Conservation (phyloP, 2,797 vertebrate genomes). For the Tokudaia muenninki region DNA sequence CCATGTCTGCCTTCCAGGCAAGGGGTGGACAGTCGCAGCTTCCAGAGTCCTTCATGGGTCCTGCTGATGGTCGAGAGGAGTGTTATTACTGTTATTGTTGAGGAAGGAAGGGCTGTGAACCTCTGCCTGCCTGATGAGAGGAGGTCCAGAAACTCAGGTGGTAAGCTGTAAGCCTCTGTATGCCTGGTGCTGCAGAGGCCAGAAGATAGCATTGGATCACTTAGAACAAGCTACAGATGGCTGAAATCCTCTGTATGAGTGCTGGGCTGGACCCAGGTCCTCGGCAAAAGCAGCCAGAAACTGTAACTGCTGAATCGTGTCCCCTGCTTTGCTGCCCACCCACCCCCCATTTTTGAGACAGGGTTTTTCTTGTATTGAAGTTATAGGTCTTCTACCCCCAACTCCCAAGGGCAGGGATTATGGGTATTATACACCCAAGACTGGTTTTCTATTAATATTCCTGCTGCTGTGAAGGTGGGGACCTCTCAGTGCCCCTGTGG, state of each 20-base stretch:
- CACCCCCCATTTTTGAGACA: background rate
- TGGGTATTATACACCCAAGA: background rate
- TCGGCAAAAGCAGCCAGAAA: background rate
- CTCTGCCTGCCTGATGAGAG: background rate
- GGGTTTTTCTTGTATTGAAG: background rate
- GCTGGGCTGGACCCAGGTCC: background rate
- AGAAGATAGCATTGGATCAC: background rate
- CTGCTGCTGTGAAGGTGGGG: background rate
- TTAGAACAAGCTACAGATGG: background rate
- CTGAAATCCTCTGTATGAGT: background rate
- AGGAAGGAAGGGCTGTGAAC: background rate
- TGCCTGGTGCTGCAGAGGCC: background rate
- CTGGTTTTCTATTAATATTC: background rate
- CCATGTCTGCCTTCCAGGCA: background rate
- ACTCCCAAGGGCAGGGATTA: background rate
- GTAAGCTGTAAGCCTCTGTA: background rate
- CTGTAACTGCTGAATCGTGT: background rate
- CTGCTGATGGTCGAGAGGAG: background rate
- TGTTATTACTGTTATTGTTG: background rate
- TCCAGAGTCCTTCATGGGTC: background rate
- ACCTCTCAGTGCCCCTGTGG: background rate
- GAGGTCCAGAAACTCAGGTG: background rate
- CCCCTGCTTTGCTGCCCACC: background rate
- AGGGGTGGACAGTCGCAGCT: background rate
- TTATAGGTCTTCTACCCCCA: background rate